phyloP scores from a whole-genome alignment of 2,888 invertebrate genomes.

The Hydroisotoma schaefferi region DNA sequence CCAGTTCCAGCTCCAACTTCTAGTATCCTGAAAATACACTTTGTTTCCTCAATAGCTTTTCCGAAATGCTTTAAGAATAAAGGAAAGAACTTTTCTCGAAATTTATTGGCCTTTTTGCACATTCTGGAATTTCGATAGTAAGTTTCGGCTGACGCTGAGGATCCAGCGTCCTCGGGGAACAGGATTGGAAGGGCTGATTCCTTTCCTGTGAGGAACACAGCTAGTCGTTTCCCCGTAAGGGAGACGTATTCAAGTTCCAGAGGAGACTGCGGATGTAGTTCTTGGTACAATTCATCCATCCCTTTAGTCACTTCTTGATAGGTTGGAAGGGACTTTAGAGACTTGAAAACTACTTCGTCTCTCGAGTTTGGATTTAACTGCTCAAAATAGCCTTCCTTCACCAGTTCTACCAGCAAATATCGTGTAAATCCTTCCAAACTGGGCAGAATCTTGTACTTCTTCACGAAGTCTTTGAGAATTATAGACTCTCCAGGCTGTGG shows the following conservation, averaged over 20 bases:
- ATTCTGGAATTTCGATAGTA: constrained; percentile 3
- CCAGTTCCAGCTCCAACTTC: constrained; percentile 22
- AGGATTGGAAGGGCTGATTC: constrained; percentile 19
- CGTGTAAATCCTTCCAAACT: constrained; percentile 13
- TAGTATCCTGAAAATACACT: constrained; percentile 12
- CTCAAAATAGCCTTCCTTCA: no score
- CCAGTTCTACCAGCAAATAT: no score
- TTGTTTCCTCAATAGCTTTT: constrained; percentile 11
- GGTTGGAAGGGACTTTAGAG: constrained; percentile 7
- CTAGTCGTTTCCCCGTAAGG: constrained; percentile 10
- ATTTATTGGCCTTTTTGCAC: not conserved
- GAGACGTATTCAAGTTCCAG: constrained; percentile 9
- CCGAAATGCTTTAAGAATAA: constrained; percentile 3
- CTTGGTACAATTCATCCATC: not conserved
- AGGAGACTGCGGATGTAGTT: constrained; percentile 3
- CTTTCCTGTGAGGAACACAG: constrained; percentile 16
- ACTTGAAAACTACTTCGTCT: constrained; percentile 3
- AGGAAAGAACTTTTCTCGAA: not conserved
- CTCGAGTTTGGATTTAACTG: not conserved
- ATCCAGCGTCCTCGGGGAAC: constrained; percentile 23
- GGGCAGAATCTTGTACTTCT: constrained; percentile 6
- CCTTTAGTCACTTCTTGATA: not conserved
- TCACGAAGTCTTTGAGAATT: constrained; percentile 1
- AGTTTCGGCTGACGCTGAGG: constrained; percentile 5
- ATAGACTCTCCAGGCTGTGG: constrained; percentile 1